Evolutionary conservation across 2,888 invertebrate genomes (phyloP), one percentile per base, ranked within the genome.

Genomic region (Unio pictorum): DNA sequence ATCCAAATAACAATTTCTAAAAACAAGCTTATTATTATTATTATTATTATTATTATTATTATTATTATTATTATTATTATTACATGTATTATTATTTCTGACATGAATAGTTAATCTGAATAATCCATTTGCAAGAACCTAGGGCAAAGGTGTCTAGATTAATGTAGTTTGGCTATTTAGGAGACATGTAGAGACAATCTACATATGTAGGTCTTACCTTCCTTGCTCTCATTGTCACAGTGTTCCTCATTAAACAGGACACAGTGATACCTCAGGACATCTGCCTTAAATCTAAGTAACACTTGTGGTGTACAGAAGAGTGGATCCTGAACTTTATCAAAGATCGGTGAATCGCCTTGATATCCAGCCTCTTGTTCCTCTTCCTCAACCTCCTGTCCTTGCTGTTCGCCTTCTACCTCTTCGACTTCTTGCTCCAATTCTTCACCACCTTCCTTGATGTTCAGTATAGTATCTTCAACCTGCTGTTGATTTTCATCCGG

Each of bases 241-340:
- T 86, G 74, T 34, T 78, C 78, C 67, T 84, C 84, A 30, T 79
- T 81, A 72, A 86, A 85, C 65, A 78, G 80, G 61, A 82, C 76
- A 79, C 87, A 87, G 73, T 87, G 84, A 69, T 82, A 86, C 69
- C 79, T 73, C 20, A 87, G 72, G 17, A 87, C 78, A 64, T 81
- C 78, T 6, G 83, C 84, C 71, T 86, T 87, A 72, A 87, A 86
- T 73, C 80, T 73, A 69, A 68, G 63, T 70, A 83, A 84, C 54
- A 85, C 81, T 28, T 81, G 76, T 30, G 78, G 74, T 18, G 81
- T 78, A 69, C 87, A 87, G 58, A 73, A 78, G 61, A 73, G 61
- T 18, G 73, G 75, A 17, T 73, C 66, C 45, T 75, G 67, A 58
- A 59, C 59, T 59, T 23, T 17, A 23, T 23, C 59, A 11, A n/a